Conservation (phyloP, 2,113 vertebrate genomes). For the Bubo blakistoni region DNA sequence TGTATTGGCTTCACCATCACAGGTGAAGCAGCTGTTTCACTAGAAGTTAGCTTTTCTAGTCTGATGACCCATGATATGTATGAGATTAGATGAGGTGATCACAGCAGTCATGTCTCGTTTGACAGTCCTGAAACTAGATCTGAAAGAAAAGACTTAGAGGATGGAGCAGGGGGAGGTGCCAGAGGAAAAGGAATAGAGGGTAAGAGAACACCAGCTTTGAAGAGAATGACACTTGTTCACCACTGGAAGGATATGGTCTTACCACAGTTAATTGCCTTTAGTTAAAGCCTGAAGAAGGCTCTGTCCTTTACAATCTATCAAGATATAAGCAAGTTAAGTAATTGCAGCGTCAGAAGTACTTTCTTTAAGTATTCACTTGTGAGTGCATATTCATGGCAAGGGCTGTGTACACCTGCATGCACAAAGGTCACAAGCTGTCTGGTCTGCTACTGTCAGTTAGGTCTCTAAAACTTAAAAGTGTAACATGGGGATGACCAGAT, state of each 20-base stretch:
- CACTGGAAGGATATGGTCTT: not conserved
- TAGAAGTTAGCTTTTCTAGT: not conserved
- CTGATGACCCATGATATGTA: not conserved
- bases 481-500: not conserved
- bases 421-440: not conserved
- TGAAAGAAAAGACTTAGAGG: not conserved
- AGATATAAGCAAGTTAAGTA: not conserved
- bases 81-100: not conserved
- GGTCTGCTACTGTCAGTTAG: not conserved
- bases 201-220: not conserved
- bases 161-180: not conserved
- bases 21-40: not conserved
- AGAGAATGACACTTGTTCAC: not conserved
- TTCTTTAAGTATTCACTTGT: not conserved
- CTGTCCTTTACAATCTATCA: not conserved
- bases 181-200: not conserved
- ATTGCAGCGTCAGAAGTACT: not conserved
- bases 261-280: not conserved
- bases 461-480: not conserved
- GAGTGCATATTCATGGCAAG: not conserved
- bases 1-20: not conserved
- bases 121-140: not conserved
- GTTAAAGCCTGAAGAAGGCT: not conserved
- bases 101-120: not conserved
- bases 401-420: not conserved